These are phyloP conservation scores for Cecropterus lyciades DNA, from an alignment of 1,140 invertebrate genomes.

Conservation along the genomic window DNA sequence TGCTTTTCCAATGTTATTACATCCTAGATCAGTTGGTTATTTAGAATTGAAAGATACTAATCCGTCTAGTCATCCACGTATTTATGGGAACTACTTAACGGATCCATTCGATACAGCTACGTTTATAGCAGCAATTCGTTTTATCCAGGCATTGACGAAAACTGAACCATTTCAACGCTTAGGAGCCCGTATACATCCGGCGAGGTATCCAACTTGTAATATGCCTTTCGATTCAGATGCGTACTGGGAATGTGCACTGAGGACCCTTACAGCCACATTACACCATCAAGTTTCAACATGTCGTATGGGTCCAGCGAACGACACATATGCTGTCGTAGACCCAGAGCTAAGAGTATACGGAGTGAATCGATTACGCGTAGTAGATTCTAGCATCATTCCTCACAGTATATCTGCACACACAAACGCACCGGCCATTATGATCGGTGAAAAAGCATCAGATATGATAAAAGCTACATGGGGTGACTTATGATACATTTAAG, in stretches of 20 bases:
- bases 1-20: conserved; percentile 47
- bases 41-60: conserved; percentile 87
- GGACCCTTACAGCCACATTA: conserved; percentile 85
- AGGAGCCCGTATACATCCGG: conserved; percentile 42
- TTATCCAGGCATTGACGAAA: conserved; percentile 78
- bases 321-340: conserved; percentile 32
- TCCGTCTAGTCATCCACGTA: conserved; percentile 89
- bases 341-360: conserved; percentile 30
- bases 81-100: conserved; percentile 91
- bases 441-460: conserved; percentile 94
- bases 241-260: conserved; percentile 91
- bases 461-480: conserved; percentile 89
- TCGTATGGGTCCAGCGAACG: conserved; percentile 85
- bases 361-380: conserved; percentile 87
- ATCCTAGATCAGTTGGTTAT: conserved; percentile 85
- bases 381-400: conserved; percentile 92
- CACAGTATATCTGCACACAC: conserved; percentile 88
- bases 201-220: conserved; percentile 33
- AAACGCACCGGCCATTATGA: conserved; percentile 91
- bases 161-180: conserved; percentile 45
- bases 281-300: conserved; percentile 88
- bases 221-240: conserved; percentile 82
- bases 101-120: conserved; percentile 86
- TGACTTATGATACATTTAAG: not conserved
- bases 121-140: conserved; percentile 84